Percentiles rank a stretch among this genome's conserved stretches.
phyloP scores from a whole-genome alignment of 2,888 invertebrate species.

The Tenthredo distinguenda region DNA sequence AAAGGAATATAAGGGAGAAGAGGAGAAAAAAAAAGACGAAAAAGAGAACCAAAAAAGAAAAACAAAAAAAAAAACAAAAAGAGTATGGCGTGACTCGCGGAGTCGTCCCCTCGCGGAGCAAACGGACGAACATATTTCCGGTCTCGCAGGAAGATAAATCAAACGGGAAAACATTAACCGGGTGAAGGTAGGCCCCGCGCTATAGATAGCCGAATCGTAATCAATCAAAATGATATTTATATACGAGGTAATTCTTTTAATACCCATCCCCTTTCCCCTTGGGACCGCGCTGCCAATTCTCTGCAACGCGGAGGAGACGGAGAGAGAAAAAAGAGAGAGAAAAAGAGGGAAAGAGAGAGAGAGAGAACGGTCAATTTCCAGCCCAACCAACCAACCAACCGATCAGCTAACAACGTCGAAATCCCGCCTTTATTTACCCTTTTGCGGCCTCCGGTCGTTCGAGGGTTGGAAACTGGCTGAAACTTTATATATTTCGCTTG shows the following conservation, averaged over 20 bases:
- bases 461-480: constrained; percentile 19
- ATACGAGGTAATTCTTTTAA: constrained; percentile 55
- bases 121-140: constrained; percentile 51
- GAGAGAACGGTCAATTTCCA: constrained; percentile 35
- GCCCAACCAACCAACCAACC: constrained; percentile 24
- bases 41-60: neutral
- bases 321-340: neutral
- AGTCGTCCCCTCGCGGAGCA: constrained; percentile 7
- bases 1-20: neutral
- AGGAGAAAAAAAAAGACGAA: neutral
- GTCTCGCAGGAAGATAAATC: constrained; percentile 60
- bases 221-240: constrained; percentile 68
- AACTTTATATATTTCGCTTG: constrained; percentile 46
- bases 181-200: constrained; percentile 33
- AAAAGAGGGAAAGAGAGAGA: neutral
- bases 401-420: constrained; percentile 38
- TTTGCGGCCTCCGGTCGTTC: constrained; percentile 43
- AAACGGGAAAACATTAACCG: constrained; percentile 56
- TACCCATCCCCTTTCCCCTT: constrained; percentile 9
- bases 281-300: neutral
- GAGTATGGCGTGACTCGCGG: neutral
- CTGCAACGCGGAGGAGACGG: neutral
- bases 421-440: constrained; percentile 40
- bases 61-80: neutral
- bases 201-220: constrained; percentile 57